Evolutionary conservation across 2,888 invertebrate genomes (phyloP), one percentile per base, ranked within the genome.

Genomic region (Aricia artaxerxes): DNA sequence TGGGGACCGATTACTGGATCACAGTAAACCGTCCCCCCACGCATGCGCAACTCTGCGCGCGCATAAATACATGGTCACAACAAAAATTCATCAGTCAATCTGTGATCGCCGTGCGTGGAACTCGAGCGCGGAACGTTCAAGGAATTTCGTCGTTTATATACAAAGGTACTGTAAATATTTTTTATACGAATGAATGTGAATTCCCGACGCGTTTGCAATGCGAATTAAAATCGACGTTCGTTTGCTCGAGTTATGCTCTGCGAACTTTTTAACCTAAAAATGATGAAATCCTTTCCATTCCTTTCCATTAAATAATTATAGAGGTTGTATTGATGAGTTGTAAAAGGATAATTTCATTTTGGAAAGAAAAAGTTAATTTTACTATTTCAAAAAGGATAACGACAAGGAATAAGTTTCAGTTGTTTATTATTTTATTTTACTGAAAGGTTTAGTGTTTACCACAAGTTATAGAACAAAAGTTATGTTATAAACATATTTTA

Each of bases 41-140:
- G 91, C 91, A 91, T 73, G 88, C 91, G 92, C 89, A 89, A 82
- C 82, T 89, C 89, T 92, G 93, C 93, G 93, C 91, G 91, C 93
- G 92, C 92, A 93, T 93, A 93, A 87, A 94, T 91, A 87, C 89
- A 87, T 87, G 87, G 84, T 83, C 90, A 84, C 88, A 86, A 83
- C 86, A 87, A 83, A 84, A 87, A 86, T 87, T 84, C 86, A 88
- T 86, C 92, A 94, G 93, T 94, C 92, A 90, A 92, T 92, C 88
- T 87, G 85, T 85, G 87, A 87, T 80, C 82, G 80, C 80, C 82
- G 82, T 78, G 53, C 44, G 81, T 78, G 78, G 85, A 85, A 89
- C 87, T 87, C 88, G 88, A 87, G 86, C 83, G 82, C 80, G 80
- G 81, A 81, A 80, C 78, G 78, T 64, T 82, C 82, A 82, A 82